Conservation (phyloP, 2,113 vertebrate species). For the Bufo bufo region DNA sequence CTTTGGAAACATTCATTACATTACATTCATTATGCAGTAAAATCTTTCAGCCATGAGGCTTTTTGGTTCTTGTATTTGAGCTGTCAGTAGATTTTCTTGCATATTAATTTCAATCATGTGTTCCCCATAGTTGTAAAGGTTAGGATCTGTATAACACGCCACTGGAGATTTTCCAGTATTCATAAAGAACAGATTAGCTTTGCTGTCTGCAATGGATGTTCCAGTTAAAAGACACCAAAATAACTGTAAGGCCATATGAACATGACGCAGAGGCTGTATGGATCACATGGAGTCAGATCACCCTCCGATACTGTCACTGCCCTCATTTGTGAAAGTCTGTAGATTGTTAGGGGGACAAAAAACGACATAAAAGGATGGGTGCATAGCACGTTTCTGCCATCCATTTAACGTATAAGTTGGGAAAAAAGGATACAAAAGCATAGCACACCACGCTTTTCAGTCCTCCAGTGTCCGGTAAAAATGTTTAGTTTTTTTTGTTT, state of each 20-base stretch:
- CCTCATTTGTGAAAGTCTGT: too few species aligned
- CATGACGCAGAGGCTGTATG: not conserved
- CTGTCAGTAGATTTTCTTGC: not conserved
- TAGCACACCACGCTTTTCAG: too few species aligned
- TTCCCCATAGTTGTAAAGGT: not conserved
- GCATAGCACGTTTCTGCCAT: too few species aligned
- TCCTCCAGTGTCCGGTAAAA: too few species aligned
- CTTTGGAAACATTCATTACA: slow-evolving; percentile 12
- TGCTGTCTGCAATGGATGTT: not conserved
- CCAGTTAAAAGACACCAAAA: not conserved
- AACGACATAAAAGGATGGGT: too few species aligned
- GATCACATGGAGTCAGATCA: too few species aligned
- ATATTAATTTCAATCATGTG: not conserved
- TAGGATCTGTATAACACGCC: not conserved
- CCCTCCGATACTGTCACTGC: too few species aligned
- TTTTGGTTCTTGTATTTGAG: not conserved
- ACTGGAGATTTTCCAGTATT: not conserved
- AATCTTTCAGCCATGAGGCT: not conserved
- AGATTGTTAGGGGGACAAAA: too few species aligned
- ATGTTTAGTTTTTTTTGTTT: too few species aligned
- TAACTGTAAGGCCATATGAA: not conserved
- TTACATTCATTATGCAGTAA: slow-evolving; percentile 12
- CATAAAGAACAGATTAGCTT: not conserved
- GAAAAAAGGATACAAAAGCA: too few species aligned
- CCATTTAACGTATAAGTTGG: too few species aligned